Evolutionary conservation across 2,888 invertebrate species (phyloP), one percentile per base, ranked within the genome.

Genomic region (Drosophila helvetica): DNA sequence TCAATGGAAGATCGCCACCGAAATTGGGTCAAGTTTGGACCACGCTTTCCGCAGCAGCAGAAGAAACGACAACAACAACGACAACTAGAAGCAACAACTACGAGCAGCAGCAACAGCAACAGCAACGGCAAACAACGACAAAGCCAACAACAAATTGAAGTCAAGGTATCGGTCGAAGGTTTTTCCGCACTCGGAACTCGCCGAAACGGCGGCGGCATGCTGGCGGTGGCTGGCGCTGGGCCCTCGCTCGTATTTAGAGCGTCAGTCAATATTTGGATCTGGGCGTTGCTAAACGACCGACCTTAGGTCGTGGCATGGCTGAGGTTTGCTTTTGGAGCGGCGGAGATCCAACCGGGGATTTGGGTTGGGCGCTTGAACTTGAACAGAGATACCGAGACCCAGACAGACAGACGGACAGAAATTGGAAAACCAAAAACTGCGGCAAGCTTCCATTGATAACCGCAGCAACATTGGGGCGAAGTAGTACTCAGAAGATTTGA

Each of bases 331-430:
- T 18, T 18, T 18, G 18, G 18, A 38, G 15, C 38, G 38, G 33
- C 61, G 15, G 46, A 53, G 54, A 43, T 66, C 54, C 30, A 15
- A 54, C 54, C 42, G 68, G 22, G 22, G 22, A 66, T 64, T 73
- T 86, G 86, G 88, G 88, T 86, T 86, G 88, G 88, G 84, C 81
- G 66, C 86, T 80, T 84, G 84, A 84, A 84, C 84, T 84, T 84
- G 84, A 84, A 86, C 79, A 66, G 57, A 55, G 30, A 53, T 42
- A 45, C 38, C 17, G 25, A 25, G 7, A 72, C 60, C 76, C 48
- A 18, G 51, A 38, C 61, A n/a, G n/a, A n/a, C n/a, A n/a, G n/a
- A n/a, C n/a, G n/a, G n/a, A n/a, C n/a, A 38, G 42, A 74, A 77
- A 79, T 81, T 79, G 82, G 68, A 85, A 85, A 85, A 79, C 52